Evolutionary conservation across 92 coral and sea anemone genomes (phyloP), one percentile per base, ranked within the genome.

Genomic region (Phenganax subtilis): DNA sequence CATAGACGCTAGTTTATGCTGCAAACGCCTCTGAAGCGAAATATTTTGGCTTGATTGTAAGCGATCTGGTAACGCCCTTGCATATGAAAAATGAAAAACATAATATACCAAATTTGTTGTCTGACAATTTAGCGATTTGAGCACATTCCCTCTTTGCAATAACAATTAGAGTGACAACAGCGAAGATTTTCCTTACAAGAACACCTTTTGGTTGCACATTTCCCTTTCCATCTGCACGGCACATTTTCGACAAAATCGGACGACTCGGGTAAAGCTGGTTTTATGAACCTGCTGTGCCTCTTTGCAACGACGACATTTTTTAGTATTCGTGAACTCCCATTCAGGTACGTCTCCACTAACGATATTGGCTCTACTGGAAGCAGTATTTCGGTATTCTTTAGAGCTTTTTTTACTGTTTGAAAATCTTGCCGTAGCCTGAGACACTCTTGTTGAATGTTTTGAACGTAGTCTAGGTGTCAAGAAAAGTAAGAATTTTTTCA

Each of bases 291-390:
- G 27, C 81, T 44, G 11, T 25, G 60, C n/a, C 81, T 28, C 10
- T 15, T 55, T 51, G 85, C 81, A 28, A 82, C 81, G 12, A 79
- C 83, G 20, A 52, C 53, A 54, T 82, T 81, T 81, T 82, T 82
- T 8, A 8, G 52, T 0, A 67, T 81, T n/a, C 85, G 85, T 17
- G 52, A 65, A 54, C 54, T 82, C 56, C 80, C 85, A 17, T 17
- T 55, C 15, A 82, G 66, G 63, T 82, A 82, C 81, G 72, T 71
- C 72, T 82, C 80, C 17, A 82, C 85, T 10, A 82, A 29, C 54
- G 65, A 82, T 62, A 8, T 55, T 72, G 85, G 85, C 51, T 82
- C 85, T 54, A n/a, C 20, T 17, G 85, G 85, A 51, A 82, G 85
- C 52, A 72, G 52, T 53, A 72, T 55, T 51, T 54, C 72, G 16